Base-by-base conservation (phyloP, 2,888 invertebrate genomes). In the Coecobrya sp. region DNA sequence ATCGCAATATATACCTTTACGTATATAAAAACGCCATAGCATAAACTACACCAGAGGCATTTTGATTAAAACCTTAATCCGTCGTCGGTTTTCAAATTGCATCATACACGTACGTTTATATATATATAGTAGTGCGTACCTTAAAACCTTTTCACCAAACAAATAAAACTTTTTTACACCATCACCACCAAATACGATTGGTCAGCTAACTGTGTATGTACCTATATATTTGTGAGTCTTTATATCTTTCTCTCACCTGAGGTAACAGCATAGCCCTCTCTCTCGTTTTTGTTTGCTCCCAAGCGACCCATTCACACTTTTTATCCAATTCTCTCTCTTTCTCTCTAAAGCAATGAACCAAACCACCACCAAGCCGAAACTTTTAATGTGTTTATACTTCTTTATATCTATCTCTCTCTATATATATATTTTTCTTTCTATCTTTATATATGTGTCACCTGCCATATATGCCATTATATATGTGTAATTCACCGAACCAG, bases 261-360 rank as follows among this genome's bases (percentile, higher is more conserved):
- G 82, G 82, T 82, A 82, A 82, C 59, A 36, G 25, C 59, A 19
- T 82, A 82, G 36, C 36, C 62, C 36, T 59, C 36, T 82, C 19
- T 76, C 68, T 27, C 13, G 65, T 86, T 85, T 85, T 68, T 85
- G 62, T 42, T 86, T 79, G 62, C 79, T 89, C 89, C 84, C 89
- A 49, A 49, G 68, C 70, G 84, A 89, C 89, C 89, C 84, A 89
- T 89, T 89, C 89, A 45, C 73, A 73, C 68, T 82, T 82, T 81
- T 55, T 27, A n/a, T 81, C 81, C 62, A 36, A 30, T 82, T 82
- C n/a, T 82, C 19, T n/a, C n/a, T n/a, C n/a, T n/a, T n/a, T n/a
- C n/a, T n/a, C n/a, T n/a, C n/a, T n/a, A n/a, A 59, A 59, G 82
- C 82, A 62, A 68, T 68, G 25, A 85, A 85, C 85, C 85, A 68